A percentile compares a stretch with the other conserved stretches of the same genome.
Conservation (phyloP, 2,113 vertebrate genomes). For the Scomber japonicus region DNA sequence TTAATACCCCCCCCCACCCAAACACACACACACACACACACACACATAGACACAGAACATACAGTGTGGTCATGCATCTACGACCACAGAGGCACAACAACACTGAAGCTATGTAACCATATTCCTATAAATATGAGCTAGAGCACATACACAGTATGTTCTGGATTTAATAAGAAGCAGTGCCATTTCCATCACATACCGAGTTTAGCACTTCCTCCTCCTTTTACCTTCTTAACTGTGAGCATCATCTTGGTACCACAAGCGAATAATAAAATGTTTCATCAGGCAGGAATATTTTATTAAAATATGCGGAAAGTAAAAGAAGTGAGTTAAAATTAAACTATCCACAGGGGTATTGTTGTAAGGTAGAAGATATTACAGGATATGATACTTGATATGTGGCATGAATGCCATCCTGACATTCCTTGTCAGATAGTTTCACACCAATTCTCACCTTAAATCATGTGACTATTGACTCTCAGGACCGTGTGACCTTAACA, state of each 20-base stretch:
- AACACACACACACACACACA: not conserved
- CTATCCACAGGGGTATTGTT: not conserved
- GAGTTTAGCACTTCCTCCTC: not conserved
- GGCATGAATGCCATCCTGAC: not conserved
- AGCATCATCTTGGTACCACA: not conserved
- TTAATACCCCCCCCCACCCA: not conserved
- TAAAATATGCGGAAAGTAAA: slow-evolving; percentile 8
- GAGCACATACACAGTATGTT: not conserved
- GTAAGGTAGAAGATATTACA: not conserved
- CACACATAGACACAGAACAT: not conserved
- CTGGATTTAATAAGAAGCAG: slow-evolving; percentile 25
- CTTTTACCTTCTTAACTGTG: not conserved
- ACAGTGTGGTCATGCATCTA: not conserved
- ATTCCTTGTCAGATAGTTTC: not conserved
- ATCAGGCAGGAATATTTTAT: not conserved
- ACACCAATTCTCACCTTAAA: too few species aligned
- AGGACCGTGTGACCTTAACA: not conserved
- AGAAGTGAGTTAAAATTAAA: slow-evolving; percentile 10
- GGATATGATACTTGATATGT: not conserved
- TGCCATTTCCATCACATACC: slow-evolving; percentile 10
- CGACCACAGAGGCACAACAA: not conserved
- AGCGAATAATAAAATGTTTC: not conserved
- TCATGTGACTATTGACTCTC: not conserved
- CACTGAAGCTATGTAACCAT: too few species aligned
- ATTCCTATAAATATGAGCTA: too few species aligned